Percentiles rank a stretch among this genome's conserved stretches.
These are phyloP conservation scores for Charanyca ferruginea DNA, from an alignment of 2,888 invertebrate genomes.

Conservation along the genomic window DNA sequence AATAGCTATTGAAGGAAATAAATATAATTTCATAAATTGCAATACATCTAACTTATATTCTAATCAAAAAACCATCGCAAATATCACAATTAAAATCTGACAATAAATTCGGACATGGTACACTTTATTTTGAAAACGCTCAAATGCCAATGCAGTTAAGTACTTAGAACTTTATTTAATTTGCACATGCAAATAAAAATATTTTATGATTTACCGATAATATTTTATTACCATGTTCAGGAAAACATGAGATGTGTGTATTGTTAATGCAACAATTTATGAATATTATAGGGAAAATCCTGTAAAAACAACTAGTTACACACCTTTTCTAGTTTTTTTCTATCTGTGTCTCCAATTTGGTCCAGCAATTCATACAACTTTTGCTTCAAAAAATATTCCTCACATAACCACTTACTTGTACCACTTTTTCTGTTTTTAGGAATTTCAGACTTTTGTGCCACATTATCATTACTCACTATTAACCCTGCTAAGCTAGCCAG, in stretches of 20 bases:
- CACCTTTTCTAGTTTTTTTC: conserved; percentile 82
- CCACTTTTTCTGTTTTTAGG: conserved; percentile 67
- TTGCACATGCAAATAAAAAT: not conserved
- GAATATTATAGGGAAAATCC: not conserved
- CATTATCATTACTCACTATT: conserved; percentile 69
- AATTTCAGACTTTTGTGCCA: conserved; percentile 63
- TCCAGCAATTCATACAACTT: conserved; percentile 83
- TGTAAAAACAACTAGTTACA: not conserved
- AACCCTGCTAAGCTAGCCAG: conserved; percentile 79
- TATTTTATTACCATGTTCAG: not conserved
- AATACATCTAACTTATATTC: no score
- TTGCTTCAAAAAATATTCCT: conserved; percentile 84
- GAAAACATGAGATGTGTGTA: not conserved
- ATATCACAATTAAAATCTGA: no score
- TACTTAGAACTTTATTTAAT: not conserved
- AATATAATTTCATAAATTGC: no score
- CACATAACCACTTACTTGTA: conserved; percentile 86
- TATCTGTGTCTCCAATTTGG: conserved; percentile 82
- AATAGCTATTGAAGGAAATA: no score
- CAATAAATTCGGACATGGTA: no score
- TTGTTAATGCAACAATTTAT: not conserved
- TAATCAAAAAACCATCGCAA: no score
- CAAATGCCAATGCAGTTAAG: not conserved
- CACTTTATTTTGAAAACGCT: no score
- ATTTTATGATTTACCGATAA: not conserved